A percentile compares a stretch with the other conserved stretches of the same genome.
phyloP scores from a whole-genome alignment of 2,113 vertebrate species.

The Neolamprologus fasciatus region DNA sequence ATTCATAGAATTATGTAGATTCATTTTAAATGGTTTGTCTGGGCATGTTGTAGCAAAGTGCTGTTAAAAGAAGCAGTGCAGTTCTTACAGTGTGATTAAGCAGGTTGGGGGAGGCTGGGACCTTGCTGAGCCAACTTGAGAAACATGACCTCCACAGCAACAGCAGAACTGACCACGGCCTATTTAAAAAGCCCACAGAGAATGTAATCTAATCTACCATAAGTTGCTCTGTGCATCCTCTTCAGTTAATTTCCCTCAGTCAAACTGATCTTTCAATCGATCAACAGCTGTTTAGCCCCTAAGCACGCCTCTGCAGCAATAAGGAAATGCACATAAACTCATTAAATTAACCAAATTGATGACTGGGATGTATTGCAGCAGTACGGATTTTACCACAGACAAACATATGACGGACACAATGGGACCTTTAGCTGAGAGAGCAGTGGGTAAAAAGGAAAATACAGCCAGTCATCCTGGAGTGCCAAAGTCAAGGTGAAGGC shows the following conservation, averaged over 20 bases:
- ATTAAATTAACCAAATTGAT: conserved; percentile 29
- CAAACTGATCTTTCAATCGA: conserved; percentile 7
- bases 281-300: conserved; percentile 3
- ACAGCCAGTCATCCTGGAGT: background rate
- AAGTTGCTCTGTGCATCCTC: conserved; percentile 3
- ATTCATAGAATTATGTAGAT: background rate
- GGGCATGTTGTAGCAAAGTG: background rate
- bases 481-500: conserved; percentile 48
- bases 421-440: background rate
- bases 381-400: background rate
- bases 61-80: background rate
- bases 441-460: background rate
- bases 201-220: background rate
- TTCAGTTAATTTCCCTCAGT: conserved; percentile 22
- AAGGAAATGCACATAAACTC: background rate
- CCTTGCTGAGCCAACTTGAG: conserved; percentile 4
- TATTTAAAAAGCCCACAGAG: background rate
- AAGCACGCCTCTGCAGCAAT: conserved; percentile 8
- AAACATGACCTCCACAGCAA: conserved; percentile 10
- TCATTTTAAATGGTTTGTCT: background rate
- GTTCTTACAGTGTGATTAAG: background rate
- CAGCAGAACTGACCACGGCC: conserved; percentile 9
- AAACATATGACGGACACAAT: background rate
- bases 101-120: background rate
- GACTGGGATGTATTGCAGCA: background rate